Evolutionary conservation across 2,888 invertebrate genomes (phyloP).

Genomic region (Dryomyza anilis): DNA sequence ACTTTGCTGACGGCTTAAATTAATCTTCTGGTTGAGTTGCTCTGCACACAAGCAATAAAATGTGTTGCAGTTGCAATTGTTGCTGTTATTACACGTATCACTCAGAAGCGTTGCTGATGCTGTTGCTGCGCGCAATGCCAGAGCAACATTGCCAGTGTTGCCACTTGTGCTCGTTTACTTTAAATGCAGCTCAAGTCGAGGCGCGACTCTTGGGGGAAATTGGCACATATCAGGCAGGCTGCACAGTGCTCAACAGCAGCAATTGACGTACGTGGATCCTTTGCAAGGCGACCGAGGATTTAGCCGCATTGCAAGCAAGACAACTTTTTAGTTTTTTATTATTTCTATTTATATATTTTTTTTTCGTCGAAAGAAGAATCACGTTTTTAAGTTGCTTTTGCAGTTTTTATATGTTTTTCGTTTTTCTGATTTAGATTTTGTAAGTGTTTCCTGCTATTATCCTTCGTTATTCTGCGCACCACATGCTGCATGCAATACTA

Average conservation of each 20-base stretch:
- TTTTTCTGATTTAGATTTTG: not conserved
- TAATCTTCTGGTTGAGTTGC: not conserved
- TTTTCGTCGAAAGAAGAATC: not conserved
- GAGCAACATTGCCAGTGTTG: slow-evolving; percentile 14
- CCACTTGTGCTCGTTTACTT: slow-evolving; percentile 1
- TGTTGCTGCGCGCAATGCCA: slow-evolving; percentile 8
- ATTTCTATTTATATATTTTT: too few species aligned
- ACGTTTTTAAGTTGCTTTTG: not conserved
- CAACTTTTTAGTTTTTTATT: not conserved
- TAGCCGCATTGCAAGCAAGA: slow-evolving; percentile 20
- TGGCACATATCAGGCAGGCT: not conserved
- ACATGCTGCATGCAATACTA: too few species aligned
- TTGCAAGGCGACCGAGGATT: slow-evolving; percentile 7
- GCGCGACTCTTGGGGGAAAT: not conserved
- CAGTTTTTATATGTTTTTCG: not conserved
- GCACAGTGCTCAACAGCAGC: not conserved
- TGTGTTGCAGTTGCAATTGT: not conserved
- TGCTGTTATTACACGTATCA: not conserved
- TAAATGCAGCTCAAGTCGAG: not conserved
- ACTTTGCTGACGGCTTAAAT: not conserved
- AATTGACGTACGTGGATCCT: slow-evolving; percentile 15
- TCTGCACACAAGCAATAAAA: not conserved
- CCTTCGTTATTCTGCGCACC: not conserved
- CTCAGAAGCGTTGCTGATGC: not conserved
- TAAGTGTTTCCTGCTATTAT: slow-evolving; percentile 2